Evolutionary conservation across 2,888 invertebrate species (phyloP).

Genomic region (Drosophila peninsularis): DNA sequence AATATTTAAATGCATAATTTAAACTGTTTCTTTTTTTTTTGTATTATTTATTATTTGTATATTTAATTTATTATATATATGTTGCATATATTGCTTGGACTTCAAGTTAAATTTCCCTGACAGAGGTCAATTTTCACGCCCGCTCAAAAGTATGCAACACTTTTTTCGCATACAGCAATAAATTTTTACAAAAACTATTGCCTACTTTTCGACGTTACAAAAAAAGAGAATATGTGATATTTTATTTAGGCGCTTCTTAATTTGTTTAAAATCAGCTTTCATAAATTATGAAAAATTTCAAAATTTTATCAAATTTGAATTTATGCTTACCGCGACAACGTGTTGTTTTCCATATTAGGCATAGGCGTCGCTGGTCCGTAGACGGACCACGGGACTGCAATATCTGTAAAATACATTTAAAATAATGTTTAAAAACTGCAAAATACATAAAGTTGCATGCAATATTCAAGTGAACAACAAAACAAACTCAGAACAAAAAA

Average conservation of each 20-base stretch:
- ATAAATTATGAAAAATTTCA: not conserved
- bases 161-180: rapidly evolving
- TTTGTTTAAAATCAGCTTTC: not conserved
- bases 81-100: too few relatives aligned
- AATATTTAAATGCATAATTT: not conserved
- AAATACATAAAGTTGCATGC: constrained; percentile 11
- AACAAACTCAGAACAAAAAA: constrained; percentile 11
- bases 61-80: too few relatives aligned
- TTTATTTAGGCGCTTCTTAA: not conserved
- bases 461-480: constrained; percentile 10
- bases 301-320: not conserved
- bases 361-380: constrained; percentile 83
- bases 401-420: constrained; percentile 72
- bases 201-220: constrained; percentile 20
- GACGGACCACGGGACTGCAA: constrained; percentile 84
- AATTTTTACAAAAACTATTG: rapidly evolving
- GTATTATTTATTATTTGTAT: not conserved
- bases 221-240: not conserved
- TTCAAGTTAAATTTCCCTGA: too few relatives aligned
- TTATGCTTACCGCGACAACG: constrained; percentile 82
- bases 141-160: constrained; percentile 27
- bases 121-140: not conserved
- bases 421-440: constrained; percentile 24
- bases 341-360: constrained; percentile 82
- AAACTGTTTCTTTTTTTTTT: not conserved